phyloP scores from a whole-genome alignment of 1,140 invertebrate genomes.

The Linepithema humile region DNA sequence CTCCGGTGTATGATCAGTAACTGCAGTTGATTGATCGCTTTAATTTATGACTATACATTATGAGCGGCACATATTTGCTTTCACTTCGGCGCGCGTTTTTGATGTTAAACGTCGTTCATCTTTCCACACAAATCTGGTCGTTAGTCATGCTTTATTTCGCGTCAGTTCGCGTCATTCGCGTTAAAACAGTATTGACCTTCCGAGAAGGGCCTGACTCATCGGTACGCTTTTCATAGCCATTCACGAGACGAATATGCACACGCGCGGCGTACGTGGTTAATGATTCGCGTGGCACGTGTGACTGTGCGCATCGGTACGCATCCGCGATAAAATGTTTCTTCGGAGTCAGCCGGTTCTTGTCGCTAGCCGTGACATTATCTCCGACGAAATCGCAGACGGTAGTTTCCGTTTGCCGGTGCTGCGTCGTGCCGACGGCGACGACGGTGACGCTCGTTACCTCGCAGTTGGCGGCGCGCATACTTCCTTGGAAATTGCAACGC shows the following conservation, averaged over 20 bases:
- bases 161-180: constrained; percentile 51
- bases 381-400: constrained; percentile 4
- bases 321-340: constrained; percentile 59
- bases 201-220: constrained; percentile 61
- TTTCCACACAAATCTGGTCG: constrained; percentile 49
- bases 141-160: constrained; percentile 65
- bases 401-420: constrained; percentile 32
- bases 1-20: background rate
- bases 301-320: constrained; percentile 48
- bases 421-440: background rate
- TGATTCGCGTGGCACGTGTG: constrained; percentile 36
- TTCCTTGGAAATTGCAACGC: constrained; percentile 23
- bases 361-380: constrained; percentile 34
- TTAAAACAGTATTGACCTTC: constrained; percentile 66
- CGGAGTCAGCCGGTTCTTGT: constrained; percentile 44
- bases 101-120: background rate
- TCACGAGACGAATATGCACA: constrained; percentile 55
- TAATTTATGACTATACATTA: background rate
- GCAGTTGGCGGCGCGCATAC: background rate
- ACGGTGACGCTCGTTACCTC: background rate
- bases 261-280: constrained; percentile 30
- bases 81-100: background rate
- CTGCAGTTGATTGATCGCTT: background rate
- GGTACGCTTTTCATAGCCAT: constrained; percentile 61
- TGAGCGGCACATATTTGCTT: background rate